Base-by-base conservation (phyloP, 2,113 vertebrate genomes). In the Paraplagusia blochii region DNA sequence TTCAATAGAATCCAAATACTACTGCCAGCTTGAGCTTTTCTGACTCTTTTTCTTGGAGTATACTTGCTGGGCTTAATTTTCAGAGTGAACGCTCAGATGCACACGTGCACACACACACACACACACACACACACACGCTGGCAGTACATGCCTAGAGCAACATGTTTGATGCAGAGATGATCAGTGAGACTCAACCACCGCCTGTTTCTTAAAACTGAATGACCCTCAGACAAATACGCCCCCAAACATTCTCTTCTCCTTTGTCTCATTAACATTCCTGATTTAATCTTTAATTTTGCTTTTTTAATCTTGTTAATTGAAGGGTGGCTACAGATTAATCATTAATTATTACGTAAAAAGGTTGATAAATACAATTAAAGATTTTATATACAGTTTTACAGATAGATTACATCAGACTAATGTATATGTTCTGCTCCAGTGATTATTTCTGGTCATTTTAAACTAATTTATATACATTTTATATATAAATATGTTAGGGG, bases 61-160 rank as follows among this genome's bases (percentile, higher is more conserved):
- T 85, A 86, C 88, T 90, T 84, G 86, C 89, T 88, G 88, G 88
- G 89, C 82, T 90, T 91, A 85, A 88, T 90, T 90, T 90, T 90
- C 88, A 90, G 89, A 90, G 88, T 89, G 86, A 89, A 89, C 55
- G 86, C 87, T 87, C 84, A 85, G 86, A 90, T 90, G 88, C 90
- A 87, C 87, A 66, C 73, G 81, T 16, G 3, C 39, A 10, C 39
- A 12, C 40, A 33, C 53, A 33, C 22, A 55, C 19, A 44, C 29
- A 35, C 39, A 44, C 14, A 17, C 29, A 17, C 42, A 17, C 19
- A 44, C 19, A 12, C n/a, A 57, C 22, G 77, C 70, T 85, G 76
- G 74, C 80, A 82, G 85, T 80, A 81, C 65, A 74, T 86, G 88
- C 86, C 87, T 86, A 84, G 77, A 88, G 84, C 84, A 84, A 79